Evolutionary conservation across 2,888 invertebrate genomes (phyloP).

Genomic region (Dromius quadrimaculatus): DNA sequence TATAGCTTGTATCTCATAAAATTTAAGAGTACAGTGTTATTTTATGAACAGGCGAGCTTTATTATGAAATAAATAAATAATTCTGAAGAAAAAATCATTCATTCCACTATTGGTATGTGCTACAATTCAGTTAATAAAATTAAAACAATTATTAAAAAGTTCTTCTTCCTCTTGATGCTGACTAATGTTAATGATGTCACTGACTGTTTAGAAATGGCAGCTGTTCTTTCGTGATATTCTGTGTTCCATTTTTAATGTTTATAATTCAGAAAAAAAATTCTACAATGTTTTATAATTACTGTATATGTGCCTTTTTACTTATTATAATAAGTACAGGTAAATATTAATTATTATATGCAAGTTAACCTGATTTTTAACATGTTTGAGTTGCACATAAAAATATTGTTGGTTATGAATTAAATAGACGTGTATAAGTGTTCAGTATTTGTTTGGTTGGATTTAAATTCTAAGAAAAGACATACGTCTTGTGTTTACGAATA

Average conservation of each 20-base stretch:
- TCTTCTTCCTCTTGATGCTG: neutral
- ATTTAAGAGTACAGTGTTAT: too few relatives aligned
- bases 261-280: slow-evolving; percentile 14
- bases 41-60: too few relatives aligned
- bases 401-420: slow-evolving; percentile 25
- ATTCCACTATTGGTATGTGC: too few relatives aligned
- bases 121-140: too few relatives aligned
- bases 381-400: slow-evolving; percentile 28
- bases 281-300: slow-evolving; percentile 39
- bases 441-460: slow-evolving; percentile 32
- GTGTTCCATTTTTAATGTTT: slow-evolving; percentile 10
- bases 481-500: slow-evolving; percentile 47
- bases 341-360: slow-evolving; percentile 37
- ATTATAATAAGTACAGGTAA: slow-evolving; percentile 54
- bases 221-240: slow-evolving; percentile 34
- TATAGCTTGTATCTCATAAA: too few relatives aligned
- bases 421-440: neutral
- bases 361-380: slow-evolving; percentile 39
- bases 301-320: slow-evolving; percentile 51
- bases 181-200: neutral
- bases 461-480: slow-evolving; percentile 35
- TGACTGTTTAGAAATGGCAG: slow-evolving; percentile 29
- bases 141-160: too few relatives aligned
- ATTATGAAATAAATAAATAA: too few relatives aligned
- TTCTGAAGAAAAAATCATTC: too few relatives aligned